Conservation (phyloP, 2,113 vertebrate species). For the Phoxinus phoxinus region DNA sequence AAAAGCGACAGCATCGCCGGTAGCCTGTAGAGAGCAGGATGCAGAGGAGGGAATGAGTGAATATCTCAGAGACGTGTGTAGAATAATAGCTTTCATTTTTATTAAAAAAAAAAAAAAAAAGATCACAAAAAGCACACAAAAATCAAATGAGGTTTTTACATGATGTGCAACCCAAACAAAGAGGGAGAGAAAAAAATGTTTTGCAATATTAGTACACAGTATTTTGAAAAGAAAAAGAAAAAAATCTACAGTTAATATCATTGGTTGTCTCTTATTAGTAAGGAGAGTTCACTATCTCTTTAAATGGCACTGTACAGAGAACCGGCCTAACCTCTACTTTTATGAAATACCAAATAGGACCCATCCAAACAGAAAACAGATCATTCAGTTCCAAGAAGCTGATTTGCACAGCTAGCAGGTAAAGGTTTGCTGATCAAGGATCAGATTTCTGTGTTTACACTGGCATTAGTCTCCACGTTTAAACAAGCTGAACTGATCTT, state of each 20-base stretch:
- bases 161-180: slow-evolving; percentile 66
- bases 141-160: slow-evolving; percentile 65
- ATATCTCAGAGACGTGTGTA: background rate
- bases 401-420: background rate
- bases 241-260: slow-evolving; percentile 70
- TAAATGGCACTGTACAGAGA: slow-evolving; percentile 59
- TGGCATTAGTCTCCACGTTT: background rate
- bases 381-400: background rate
- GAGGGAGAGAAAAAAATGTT: slow-evolving; percentile 54
- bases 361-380: slow-evolving; percentile 50
- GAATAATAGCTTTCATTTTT: slow-evolving; percentile 63
- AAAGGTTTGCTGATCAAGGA: slow-evolving; percentile 25
- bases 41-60: background rate
- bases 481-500: slow-evolving; percentile 35
- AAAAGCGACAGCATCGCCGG: slow-evolving; percentile 49
- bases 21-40: slow-evolving; percentile 2
- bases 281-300: slow-evolving; percentile 47
- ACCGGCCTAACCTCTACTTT: slow-evolving; percentile 55
- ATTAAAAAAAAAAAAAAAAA: slow-evolving; percentile 67
- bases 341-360: slow-evolving; percentile 52
- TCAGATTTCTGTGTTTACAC: slow-evolving; percentile 4
- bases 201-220: slow-evolving; percentile 68
- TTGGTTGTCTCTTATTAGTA: slow-evolving; percentile 57
- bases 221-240: slow-evolving; percentile 46
- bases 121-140: slow-evolving; percentile 73